Evolutionary conservation across 2,888 invertebrate species (phyloP).

Genomic region (Crematogaster levior): DNA sequence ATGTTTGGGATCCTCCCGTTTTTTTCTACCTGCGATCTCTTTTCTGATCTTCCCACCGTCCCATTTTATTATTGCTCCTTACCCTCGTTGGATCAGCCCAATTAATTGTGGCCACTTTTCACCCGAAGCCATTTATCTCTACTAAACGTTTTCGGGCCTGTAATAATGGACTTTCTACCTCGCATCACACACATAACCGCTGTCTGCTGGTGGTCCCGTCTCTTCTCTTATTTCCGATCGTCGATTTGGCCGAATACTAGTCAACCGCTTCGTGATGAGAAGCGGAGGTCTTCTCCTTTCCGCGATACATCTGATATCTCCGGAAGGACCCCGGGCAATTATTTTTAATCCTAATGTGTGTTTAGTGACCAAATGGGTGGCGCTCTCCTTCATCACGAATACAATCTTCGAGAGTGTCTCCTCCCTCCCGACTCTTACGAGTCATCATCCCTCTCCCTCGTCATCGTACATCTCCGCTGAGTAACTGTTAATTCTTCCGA

Average conservation of each 20-base stretch:
- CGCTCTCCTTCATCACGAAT: constrained; percentile 64
- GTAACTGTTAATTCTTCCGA: constrained; percentile 78
- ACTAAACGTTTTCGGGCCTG: constrained; percentile 42
- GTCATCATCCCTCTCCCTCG: constrained; percentile 29
- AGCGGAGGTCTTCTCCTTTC: constrained; percentile 49
- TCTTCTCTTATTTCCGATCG: constrained; percentile 57
- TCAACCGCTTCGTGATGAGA: constrained; percentile 32
- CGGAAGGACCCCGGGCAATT: constrained; percentile 68
- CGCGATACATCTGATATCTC: constrained; percentile 57
- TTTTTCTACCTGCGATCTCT: constrained; percentile 1
- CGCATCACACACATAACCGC: constrained; percentile 6
- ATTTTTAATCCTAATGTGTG: constrained; percentile 74
- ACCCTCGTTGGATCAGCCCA: constrained; percentile 17
- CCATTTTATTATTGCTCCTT: constrained; percentile 39
- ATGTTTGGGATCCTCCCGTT: not conserved
- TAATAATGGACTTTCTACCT: constrained; percentile 38
- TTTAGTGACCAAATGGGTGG: constrained; percentile 61
- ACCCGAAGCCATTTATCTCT: constrained; percentile 41
- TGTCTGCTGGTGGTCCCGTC: constrained; percentile 33
- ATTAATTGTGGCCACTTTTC: constrained; percentile 46
- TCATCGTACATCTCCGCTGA: constrained; percentile 67
- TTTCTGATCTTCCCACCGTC: not conserved
- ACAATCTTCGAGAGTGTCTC: constrained; percentile 63
- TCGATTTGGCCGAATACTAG: constrained; percentile 73
- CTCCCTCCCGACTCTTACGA: constrained; percentile 17